These are phyloP conservation scores for Anthopleura xanthogrammica DNA, from an alignment of 92 coral and sea anemone species.

Conservation along the genomic window DNA sequence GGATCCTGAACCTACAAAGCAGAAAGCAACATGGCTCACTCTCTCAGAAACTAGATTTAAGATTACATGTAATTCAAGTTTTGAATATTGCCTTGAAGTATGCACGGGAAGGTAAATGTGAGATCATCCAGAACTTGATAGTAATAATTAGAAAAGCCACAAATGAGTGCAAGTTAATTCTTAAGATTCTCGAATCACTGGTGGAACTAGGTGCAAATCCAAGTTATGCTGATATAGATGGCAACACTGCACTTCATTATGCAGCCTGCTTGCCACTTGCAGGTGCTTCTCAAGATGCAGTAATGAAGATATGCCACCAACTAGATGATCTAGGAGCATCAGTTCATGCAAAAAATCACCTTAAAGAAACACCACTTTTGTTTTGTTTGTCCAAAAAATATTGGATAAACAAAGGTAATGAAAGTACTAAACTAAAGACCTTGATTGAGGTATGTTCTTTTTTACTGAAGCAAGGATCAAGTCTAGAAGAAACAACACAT, in stretches of 20 bases:
- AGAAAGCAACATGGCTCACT: background rate
- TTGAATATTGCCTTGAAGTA: background rate
- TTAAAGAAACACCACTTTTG: background rate
- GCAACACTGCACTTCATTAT: background rate
- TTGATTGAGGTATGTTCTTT: background rate
- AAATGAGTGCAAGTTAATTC: background rate
- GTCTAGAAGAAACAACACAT: background rate
- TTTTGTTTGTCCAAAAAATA: background rate
- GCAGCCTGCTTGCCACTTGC: background rate
- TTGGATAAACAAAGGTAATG: background rate
- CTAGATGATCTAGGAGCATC: background rate
- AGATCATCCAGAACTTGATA: background rate
- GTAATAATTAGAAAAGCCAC: background rate
- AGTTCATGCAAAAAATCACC: background rate
- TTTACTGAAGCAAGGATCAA: background rate
- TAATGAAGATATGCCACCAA: background rate
- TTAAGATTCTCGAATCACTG: background rate
- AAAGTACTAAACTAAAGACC: background rate
- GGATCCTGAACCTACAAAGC: background rate
- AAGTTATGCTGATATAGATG: background rate
- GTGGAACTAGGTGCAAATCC: background rate
- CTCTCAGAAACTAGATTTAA: background rate
- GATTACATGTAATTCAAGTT: background rate
- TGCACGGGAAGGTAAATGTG: background rate
- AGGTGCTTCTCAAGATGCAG: background rate